Evolutionary conservation across 2,888 invertebrate genomes (phyloP).

Genomic region (Lysandra bellargus): DNA sequence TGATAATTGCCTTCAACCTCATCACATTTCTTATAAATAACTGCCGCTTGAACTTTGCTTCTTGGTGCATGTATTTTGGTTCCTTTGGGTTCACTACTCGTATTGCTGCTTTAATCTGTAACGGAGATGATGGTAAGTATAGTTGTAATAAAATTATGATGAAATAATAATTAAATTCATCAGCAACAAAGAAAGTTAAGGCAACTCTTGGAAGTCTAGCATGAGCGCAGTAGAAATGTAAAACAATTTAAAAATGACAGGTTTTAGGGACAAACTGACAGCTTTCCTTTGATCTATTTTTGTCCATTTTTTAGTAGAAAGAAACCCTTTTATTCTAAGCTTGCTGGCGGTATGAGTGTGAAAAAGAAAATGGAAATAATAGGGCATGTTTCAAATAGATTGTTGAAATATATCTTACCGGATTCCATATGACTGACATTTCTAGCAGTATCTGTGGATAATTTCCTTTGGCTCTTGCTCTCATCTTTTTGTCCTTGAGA

Average conservation of each 20-base stretch:
- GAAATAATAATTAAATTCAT: neutral
- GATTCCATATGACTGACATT: conserved; percentile 95
- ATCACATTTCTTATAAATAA: conserved; percentile 96
- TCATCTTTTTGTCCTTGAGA: conserved; percentile 96
- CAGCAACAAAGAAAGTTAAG: too few species aligned
- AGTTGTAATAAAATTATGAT: neutral
- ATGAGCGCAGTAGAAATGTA: too few species aligned
- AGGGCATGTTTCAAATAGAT: neutral
- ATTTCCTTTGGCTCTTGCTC: conserved; percentile 94
- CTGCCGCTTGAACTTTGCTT: conserved; percentile 97
- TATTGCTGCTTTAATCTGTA: conserved; percentile 90
- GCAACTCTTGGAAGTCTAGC: too few species aligned
- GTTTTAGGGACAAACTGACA: too few species aligned
- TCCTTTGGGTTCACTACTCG: conserved; percentile 97
- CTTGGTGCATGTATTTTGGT: conserved; percentile 96
- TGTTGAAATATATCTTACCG: conserved; percentile 75
- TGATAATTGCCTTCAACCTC: conserved; percentile 92
- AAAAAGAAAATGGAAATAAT: too few species aligned
- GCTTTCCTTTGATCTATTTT: too few species aligned
- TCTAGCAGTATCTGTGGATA: conserved; percentile 94
- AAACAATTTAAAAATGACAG: too few species aligned
- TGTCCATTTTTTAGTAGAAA: too few species aligned
- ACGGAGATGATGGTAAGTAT: conserved; percentile 21
- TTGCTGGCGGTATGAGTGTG: neutral
- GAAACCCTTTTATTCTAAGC: too few species aligned